These are phyloP conservation scores for Icerya purchasi DNA, from an alignment of 2,888 invertebrate species.

Conservation along the genomic window DNA sequence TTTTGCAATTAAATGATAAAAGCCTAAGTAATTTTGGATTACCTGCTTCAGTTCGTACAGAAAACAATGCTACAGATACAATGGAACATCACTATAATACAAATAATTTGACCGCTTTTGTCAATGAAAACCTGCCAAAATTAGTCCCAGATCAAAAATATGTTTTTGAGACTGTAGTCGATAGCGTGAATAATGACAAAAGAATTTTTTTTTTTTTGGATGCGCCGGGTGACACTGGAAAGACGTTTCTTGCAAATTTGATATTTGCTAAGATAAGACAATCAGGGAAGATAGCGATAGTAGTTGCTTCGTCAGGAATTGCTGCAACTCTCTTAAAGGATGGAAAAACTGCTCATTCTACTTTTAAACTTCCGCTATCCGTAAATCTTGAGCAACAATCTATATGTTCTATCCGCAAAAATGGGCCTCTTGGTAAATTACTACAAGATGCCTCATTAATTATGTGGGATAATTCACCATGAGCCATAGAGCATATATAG, in stretches of 20 bases:
- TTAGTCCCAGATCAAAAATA: no score
- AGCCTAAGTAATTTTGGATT: no score
- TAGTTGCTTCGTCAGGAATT: neutral
- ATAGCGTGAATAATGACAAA: no score
- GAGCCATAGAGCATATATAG: neutral
- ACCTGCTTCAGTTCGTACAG: no score
- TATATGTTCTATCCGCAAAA: neutral
- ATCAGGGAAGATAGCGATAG: neutral
- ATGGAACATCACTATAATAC: no score
- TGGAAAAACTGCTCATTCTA: neutral
- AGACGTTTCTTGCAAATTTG: neutral
- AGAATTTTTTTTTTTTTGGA: neutral
- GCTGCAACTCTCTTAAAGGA: neutral
- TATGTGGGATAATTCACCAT: conserved; percentile 2
- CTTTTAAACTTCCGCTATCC: conserved; percentile 1
- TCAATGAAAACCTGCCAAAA: no score
- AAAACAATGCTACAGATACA: no score
- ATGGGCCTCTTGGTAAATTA: conserved; percentile 2
- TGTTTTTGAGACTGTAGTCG: no score
- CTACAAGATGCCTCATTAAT: conserved; percentile 1
- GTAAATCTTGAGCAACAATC: neutral
- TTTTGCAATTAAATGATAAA: no score
- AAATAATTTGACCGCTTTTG: no score
- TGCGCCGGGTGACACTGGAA: neutral
- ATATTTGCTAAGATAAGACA: neutral